Evolutionary conservation across 2,797 vertebrate genomes (phyloP).

Genomic region (Sebastolobus altivelis): DNA sequence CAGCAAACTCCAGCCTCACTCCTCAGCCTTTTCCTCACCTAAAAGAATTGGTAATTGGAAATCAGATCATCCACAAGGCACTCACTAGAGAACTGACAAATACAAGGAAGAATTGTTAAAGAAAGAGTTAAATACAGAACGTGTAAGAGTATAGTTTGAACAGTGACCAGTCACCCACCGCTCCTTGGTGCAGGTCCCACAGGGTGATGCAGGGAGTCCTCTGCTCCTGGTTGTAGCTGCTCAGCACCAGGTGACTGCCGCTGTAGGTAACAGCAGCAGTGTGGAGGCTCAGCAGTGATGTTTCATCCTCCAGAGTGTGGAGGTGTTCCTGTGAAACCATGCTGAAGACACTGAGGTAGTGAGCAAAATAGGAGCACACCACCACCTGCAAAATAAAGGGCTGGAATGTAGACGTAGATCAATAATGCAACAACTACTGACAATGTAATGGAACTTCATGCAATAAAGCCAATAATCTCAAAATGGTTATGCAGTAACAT

Average conservation of each 20-base stretch:
- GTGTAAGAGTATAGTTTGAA: not conserved
- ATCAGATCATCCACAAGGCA: not conserved
- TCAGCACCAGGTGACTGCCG: conserved; percentile 71
- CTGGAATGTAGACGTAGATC: not conserved
- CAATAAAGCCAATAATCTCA: too few species aligned
- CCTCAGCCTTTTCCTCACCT: conserved; percentile 76
- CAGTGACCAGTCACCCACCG: conserved; percentile 12
- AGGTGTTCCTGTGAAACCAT: conserved; percentile 71
- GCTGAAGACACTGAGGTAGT: conserved; percentile 75
- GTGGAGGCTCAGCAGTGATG: conserved; percentile 73
- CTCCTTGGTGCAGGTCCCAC: conserved; percentile 71
- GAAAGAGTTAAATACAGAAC: not conserved
- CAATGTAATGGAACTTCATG: not conserved
- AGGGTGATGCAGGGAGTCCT: conserved; percentile 70
- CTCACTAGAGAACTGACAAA: not conserved
- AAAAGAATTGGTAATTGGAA: not conserved
- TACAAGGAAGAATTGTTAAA: not conserved
- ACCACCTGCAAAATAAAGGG: conserved; percentile 54
- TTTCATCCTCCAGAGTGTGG: conserved; percentile 69
- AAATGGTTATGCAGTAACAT: not conserved
- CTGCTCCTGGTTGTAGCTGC: conserved; percentile 68
- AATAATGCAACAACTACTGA: not conserved
- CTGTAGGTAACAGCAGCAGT: conserved; percentile 64
- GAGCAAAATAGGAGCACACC: conserved; percentile 75
- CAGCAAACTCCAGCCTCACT: conserved; percentile 77